Base-by-base conservation (phyloP, 1,140 invertebrate genomes). In the Nephotettix cincticeps region DNA sequence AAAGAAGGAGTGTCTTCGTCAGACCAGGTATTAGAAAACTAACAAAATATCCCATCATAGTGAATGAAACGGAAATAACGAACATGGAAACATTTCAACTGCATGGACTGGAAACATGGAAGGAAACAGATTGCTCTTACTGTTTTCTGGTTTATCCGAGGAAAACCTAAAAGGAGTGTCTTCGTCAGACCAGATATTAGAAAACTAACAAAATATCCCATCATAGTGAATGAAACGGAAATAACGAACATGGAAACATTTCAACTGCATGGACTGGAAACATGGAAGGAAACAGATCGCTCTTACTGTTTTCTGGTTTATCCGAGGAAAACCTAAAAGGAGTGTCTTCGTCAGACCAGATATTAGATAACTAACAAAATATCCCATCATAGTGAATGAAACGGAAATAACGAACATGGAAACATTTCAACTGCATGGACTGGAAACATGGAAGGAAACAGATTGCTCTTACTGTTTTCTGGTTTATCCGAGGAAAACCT, bases 131-230 rank as follows among this genome's bases (percentile, higher is more conserved):
- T 51, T 74, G 76, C 75, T 74, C 58, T 70, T 40, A 76, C 77
- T 71, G 81, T 79, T 71, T 76, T 75, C n/a, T 28, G 74, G 74
- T 71, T 71, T 79, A 54, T 76, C 70, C 68, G 75, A 77, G 61
- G 75, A 75, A 21, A 79, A 80, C 71, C 68, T 79, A 70, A 76
- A 70, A 56, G 76, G 80, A 28, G n/a, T n/a, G 69, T 80, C 66
- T 80, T 81, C 71, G 71, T 74, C 43, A 74, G 77, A 2, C 76
- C 77, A 61, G 74, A 81, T 67, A 76, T 81, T 36, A 74, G 69
- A 71, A 71, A 78, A 70, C 69, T 79, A 23, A 72, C 78, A 23
- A 70, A 69, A 40, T 56, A 74, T 70, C 2, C 65, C 30, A 61
- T 70, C 21, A 77, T 75, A 72, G 29, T 54, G n/a, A 70, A 67